Evolutionary conservation across 2,113 vertebrate species (phyloP), one percentile per base, ranked within the genome.

Genomic region (Thalassoma bifasciatum): DNA sequence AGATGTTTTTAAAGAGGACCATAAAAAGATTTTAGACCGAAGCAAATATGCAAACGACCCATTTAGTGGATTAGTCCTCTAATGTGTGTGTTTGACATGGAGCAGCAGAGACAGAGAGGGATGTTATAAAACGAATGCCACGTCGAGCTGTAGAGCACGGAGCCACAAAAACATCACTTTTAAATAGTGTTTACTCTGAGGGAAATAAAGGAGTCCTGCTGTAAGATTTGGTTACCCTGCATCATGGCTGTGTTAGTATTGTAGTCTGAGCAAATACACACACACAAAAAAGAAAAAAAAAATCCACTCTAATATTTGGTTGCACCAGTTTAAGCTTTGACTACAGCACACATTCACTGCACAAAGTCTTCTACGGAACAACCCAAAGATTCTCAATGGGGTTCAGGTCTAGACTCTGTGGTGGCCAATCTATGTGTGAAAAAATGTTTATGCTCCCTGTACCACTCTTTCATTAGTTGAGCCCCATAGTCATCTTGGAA

Each of bases 1-100:
- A 79, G 61, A 77, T 84, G 81, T 77, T 92, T 89, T 66, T 38
- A 76, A 79, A 74, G 68, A 21, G 51, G 26, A 34, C 40, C 65
- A 52, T 81, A 77, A 88, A 90, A 77, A 40, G 38, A 64, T 64
- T 89, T 87, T 58, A 58, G 57, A 54, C 22, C 61, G 50, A 34
- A 75, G 64, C 42, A 81, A 86, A 83, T 73, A 76, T 70, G 42
- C 60, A 84, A 80, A 81, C 2, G 10, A 42, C 61, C 64, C 42
- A 42, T 79, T 81, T 72, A 74, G 53, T 53, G 76, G 75, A 83
- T 85, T 30, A 81, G 59, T 66, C 34, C 34, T 24, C 67, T 70
- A 22, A 77, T 73, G 47, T 74, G 47, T 74, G 68, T 82, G 52
- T 66, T 83, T 77, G 72, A 75, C 62, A 66, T 72, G 26, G 52